These are phyloP conservation scores for Hippocampus comes DNA, from an alignment of 2,113 vertebrate species.

Conservation along the genomic window DNA sequence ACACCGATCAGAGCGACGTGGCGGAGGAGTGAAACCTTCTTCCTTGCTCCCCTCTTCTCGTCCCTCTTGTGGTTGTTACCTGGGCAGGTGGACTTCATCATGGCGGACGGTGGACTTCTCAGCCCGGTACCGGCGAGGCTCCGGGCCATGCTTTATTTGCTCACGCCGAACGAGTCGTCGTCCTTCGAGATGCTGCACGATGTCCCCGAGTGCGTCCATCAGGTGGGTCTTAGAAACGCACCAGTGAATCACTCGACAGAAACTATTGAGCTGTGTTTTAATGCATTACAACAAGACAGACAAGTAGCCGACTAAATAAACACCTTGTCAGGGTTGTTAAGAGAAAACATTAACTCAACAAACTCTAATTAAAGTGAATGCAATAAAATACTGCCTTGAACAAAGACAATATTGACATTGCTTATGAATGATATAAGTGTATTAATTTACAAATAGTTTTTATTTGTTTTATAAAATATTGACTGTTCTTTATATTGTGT, in stretches of 20 bases:
- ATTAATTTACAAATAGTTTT: too few species aligned
- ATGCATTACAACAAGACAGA: not conserved
- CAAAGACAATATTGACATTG: too few species aligned
- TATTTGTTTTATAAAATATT: too few species aligned
- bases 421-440: too few species aligned
- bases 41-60: not conserved
- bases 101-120: constrained; percentile 31
- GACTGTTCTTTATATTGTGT: too few species aligned
- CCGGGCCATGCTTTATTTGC: constrained; percentile 76
- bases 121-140: constrained; percentile 58
- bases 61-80: constrained; percentile 2
- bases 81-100: constrained; percentile 37
- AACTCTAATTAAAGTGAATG: too few species aligned
- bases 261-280: not conserved
- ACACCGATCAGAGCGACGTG: not conserved
- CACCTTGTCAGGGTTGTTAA: too few species aligned
- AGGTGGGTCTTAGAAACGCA: constrained; percentile 70
- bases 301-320: not conserved
- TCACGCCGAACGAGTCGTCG: constrained; percentile 79
- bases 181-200: constrained; percentile 77
- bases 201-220: constrained; percentile 82
- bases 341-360: too few species aligned
- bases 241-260: not conserved
- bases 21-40: not conserved
- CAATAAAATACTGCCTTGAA: too few species aligned